Evolutionary conservation across 2,797 vertebrate species (phyloP), one percentile per base, ranked within the genome.

Genomic region (Anniella stebbinsi): DNA sequence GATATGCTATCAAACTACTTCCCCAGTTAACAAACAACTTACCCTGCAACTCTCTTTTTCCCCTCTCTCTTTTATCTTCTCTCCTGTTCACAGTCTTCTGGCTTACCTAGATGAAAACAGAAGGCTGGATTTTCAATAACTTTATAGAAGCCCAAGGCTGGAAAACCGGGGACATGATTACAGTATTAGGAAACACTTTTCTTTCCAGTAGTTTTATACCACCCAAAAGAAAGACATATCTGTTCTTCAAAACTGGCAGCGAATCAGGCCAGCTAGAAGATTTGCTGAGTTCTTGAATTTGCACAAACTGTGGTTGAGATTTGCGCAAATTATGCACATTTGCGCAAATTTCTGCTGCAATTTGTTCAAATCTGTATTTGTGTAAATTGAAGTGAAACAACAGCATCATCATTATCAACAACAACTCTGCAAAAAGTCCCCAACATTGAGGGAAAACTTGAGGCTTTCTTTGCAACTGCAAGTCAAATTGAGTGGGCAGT

Each of bases 101-200:
- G 51, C 23, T 66, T 88, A 60, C 57, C 54, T 76, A 60, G 23
- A 66, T 83, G 70, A 75, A 83, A 83, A 76, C 33, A 88, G 80
- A 83, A 84, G 78, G 51, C 48, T 57, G 67, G 51, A 2, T 75
- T 63, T 88, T 75, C 80, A 83, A 51, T 75, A 83, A 76, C 38
- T 66, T 54, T 63, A 15, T 45, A 88, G 80, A 48, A 28, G 70
- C 87, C 45, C 28, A 45, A 88, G 70, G 70, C 70, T 75, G 33
- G 75, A 83, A 83, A 57, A 83, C 83, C 54, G 12, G 33, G 21
- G 41, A 75, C 8, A 13, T 76, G 83, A 88, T 88, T 88, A 83
- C 83, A 76, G 83, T 82, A 76, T 88, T 66, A 48, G 70, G 54
- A 83, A 83, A 60, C 70, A 30, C 23, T 75, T 88, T 88, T 76